Conservation (phyloP, 2,113 vertebrate genomes). For the Chaetops frenatus region DNA sequence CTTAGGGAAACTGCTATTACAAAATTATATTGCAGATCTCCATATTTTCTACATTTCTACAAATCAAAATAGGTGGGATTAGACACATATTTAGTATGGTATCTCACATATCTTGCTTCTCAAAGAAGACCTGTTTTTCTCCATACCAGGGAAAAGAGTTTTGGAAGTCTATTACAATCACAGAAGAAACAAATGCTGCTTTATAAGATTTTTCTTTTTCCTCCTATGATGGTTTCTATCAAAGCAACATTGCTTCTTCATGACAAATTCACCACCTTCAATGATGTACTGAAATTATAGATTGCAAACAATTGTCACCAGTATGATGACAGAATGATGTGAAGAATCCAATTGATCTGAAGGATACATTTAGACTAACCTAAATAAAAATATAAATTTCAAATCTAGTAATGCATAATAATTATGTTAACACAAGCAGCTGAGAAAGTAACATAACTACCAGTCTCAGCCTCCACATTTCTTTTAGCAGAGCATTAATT, state of each 20-base stretch:
- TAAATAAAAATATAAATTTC: neutral
- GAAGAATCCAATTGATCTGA: neutral
- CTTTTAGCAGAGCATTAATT: neutral
- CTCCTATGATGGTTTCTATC: neutral
- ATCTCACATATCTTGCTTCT: neutral
- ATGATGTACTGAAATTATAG: neutral
- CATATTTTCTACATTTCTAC: neutral
- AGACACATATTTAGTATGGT: fast-evolving
- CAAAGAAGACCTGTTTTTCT: neutral
- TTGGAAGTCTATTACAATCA: neutral
- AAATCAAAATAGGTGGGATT: neutral
- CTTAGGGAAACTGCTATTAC: neutral
- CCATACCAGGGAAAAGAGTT: neutral
- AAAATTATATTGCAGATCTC: neutral
- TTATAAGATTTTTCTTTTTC: neutral
- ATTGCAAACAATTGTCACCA: neutral
- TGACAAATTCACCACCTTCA: neutral
- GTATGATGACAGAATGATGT: neutral
- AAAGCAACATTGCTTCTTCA: neutral
- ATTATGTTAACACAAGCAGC: neutral
- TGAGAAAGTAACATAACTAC: neutral
- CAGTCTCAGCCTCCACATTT: neutral
- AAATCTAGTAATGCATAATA: neutral
- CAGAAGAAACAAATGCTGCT: neutral
- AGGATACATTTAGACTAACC: neutral